Base-by-base conservation (phyloP, 2,113 vertebrate genomes). In the Aptenodytes patagonicus region DNA sequence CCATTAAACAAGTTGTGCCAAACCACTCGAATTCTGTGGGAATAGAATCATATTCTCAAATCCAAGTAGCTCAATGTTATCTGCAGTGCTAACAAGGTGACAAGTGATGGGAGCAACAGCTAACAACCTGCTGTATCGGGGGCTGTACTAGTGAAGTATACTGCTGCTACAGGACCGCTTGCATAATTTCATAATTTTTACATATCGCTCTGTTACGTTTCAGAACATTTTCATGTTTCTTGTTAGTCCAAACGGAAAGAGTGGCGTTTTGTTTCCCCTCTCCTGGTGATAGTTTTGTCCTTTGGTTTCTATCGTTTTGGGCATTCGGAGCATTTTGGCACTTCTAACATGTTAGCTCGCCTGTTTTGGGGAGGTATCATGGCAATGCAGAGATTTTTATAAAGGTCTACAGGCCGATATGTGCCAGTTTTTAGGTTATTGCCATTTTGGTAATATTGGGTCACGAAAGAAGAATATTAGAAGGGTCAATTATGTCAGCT, bases 71-170 rank as follows among this genome's bases (percentile, higher is more conserved):
- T 73, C 12, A 3, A 5, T 51, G 22, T 18, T 55, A 29, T 20
- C 22, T 72, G 62, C 49, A 38, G 42, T 21, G 31, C 14, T 58
- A 36, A 62, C 21, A 29, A 65, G 19, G 17, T 76, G 49, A 6
- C 12, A 25, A 73, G 40, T 21, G 47, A 38, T 20, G 54, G 22
- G 17, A 65, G 9, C 47, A 52, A 17, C 36, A 52, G 31, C 24
- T 24, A 17, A 42, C 22, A n/a, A 11, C 2, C 11, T 86, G 15
- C 51, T 52, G 0, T 49, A 1, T 10, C 0, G 0, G 25, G 29
- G 28, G 20, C 19, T 73, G 46, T 40, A 4, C 13, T 60, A 18
- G 6, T 17, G 24, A 65, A 5, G 7, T 29, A 4, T 26, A 4
- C 10, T 69, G 55, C 17, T 87, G 24, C 29, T 62, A 2, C 8